Percentiles rank a stretch among this genome's conserved stretches.
Evolutionary conservation across 2,113 vertebrate species (phyloP).

Genomic region (Semnornis frantzii): DNA sequence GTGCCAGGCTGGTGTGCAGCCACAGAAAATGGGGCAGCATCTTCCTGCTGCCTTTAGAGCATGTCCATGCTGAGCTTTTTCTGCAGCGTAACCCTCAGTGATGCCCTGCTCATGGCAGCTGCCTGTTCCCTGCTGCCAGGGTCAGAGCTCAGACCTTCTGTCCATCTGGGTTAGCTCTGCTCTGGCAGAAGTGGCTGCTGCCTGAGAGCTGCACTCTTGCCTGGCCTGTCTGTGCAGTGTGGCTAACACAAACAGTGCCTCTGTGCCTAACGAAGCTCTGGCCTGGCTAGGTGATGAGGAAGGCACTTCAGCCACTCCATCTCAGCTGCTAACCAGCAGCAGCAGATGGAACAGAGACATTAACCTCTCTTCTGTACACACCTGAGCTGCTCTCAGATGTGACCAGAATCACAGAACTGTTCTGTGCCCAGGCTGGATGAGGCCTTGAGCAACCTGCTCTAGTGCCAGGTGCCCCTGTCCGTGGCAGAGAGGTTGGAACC

Average conservation of each 20-base stretch:
- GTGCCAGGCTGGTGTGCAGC: too few species aligned
- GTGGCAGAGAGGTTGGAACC: too few species aligned
- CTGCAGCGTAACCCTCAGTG: background rate
- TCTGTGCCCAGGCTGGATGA: too few species aligned
- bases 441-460: too few species aligned
- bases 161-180: background rate
- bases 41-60: background rate
- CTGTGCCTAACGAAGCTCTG: conserved; percentile 79
- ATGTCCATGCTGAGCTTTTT: background rate
- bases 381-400: conserved; percentile 50
- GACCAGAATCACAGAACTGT: background rate
- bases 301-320: conserved; percentile 77
- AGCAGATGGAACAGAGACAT: conserved; percentile 73
- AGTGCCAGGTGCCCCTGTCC: too few species aligned
- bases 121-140: background rate
- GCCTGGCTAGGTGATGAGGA: conserved; percentile 74
- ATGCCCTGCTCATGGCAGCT: background rate
- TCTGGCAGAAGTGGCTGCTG: conserved; percentile 25
- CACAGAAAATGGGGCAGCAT: background rate
- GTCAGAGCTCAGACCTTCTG: background rate
- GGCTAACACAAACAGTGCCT: conserved; percentile 75
- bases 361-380: conserved; percentile 68
- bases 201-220: conserved; percentile 6
- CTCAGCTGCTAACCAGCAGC: conserved; percentile 61
- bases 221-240: conserved; percentile 59